Percentiles rank a stretch among this genome's conserved stretches.
These are phyloP conservation scores for Ectemnius cavifrons DNA, from an alignment of 2,888 invertebrate species.

Conservation along the genomic window DNA sequence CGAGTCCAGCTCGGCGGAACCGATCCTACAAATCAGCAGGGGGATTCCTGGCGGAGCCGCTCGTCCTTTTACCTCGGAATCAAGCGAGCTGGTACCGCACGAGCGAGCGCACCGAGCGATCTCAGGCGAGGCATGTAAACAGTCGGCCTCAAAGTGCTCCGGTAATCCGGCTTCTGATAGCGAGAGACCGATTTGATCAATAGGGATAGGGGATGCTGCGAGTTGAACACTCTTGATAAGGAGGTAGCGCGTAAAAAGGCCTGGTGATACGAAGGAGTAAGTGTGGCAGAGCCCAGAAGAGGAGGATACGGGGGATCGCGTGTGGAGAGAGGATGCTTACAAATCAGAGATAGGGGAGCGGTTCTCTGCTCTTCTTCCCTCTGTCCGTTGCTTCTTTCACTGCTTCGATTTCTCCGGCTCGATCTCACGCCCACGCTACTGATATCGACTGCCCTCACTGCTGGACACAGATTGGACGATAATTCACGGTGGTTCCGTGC, in stretches of 20 bases:
- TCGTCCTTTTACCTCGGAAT: not conserved
- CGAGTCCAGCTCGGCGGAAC: constrained; percentile 29
- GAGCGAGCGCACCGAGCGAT: not conserved
- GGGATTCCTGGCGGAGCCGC: constrained; percentile 21
- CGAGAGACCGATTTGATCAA: constrained; percentile 1
- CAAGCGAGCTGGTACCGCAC: not conserved
- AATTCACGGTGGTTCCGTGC: constrained; percentile 1
- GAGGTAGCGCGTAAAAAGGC: not conserved
- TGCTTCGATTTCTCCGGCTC: constrained; percentile 22
- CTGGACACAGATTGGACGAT: not conserved
- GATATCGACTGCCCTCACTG: not conserved
- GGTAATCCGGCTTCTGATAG: constrained; percentile 23
- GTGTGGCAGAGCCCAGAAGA: constrained; percentile 34
- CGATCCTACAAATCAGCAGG: constrained; percentile 45
- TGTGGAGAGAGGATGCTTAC: constrained; percentile 23
- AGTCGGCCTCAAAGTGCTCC: constrained; percentile 9
- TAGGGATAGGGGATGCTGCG: constrained; percentile 4
- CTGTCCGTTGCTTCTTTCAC: constrained; percentile 11
- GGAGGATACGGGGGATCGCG: constrained; percentile 17
- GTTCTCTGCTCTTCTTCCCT: not conserved
- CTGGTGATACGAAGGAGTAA: not conserved
- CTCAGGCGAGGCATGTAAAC: constrained; percentile 10
- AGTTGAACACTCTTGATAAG: constrained; percentile 16
- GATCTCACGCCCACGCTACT: constrained; percentile 8
- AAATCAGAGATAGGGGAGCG: constrained; percentile 24